Evolutionary conservation across 2,113 vertebrate genomes (phyloP), one percentile per base, ranked within the genome.

Genomic region (Chamaea fasciata): DNA sequence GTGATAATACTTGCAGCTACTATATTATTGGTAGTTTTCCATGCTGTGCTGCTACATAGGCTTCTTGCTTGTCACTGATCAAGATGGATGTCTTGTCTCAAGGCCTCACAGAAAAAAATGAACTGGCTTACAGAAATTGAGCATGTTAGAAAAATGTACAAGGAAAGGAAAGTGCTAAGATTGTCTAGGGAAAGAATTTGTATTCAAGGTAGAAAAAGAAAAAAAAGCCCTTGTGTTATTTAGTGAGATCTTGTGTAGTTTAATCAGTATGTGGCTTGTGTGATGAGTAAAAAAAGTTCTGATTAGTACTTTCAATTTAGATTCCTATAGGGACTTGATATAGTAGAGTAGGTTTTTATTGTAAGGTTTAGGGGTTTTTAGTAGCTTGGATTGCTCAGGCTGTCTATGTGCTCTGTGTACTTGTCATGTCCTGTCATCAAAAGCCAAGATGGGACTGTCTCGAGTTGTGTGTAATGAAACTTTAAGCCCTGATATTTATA

Each of bases 281-380:
- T 39, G 39, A 15, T 4, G 52, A 59, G 13, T 20, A 26, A 73
- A 84, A 85, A 71, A 22, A 31, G 18, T 4, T 11, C 4, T 71
- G 42, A 15, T 16, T 49, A n/a, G 5, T 30, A n/a, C 5, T 42
- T 85, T 69, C 21, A 50, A 28, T 65, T 42, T 41, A 37, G 31
- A 10, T 79, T 31, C 10, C 7, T 37, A 2, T 26, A 37, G 10
- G 47, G 8, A n/a, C 24, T 41, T 65, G 30, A 24, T 64, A 41
- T 6, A 21, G 8, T 3, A 24, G 10, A 65, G 12, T 7, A 59
- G 28, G 12, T 14, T 70, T 24, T 22, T 42, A 47, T 19, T 35
- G 11, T 77, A 53, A 33, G 4, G 22, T 49, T 68, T 15, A n/a
- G 28, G 5, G 2, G 0, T 1, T 5, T 64, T 76, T 77, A n/a